Base-by-base conservation (phyloP, 2,797 vertebrate species). In the Anolis apletophallus region DNA sequence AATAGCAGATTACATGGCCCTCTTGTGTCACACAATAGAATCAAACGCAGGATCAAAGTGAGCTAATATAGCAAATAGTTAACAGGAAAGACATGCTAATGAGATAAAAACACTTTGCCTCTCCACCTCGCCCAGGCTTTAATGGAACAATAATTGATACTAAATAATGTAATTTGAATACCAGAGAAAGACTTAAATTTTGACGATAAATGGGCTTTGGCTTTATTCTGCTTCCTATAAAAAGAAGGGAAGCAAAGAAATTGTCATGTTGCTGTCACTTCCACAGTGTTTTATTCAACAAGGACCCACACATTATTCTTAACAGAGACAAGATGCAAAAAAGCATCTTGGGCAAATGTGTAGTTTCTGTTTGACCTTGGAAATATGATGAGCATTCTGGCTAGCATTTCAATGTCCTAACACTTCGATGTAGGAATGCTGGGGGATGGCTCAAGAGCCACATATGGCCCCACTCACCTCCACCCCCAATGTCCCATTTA, bases 31-130 rank as follows among this genome's bases (percentile, higher is more conserved):
- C 89, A 94, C 88, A 92, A 93, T 92, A 89, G 94, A 96, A 96
- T 96, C 96, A 96, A 95, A 96, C 89, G 87, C 92, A 91, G 92
- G 95, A 96, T 96, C 95, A 96, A 96, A 96, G 93, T 88, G 88
- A 96, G 91, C 94, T 93, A 94, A 95, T 94, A 88, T 90, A 94
- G 94, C 91, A 91, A 96, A 93, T 90, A 91, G 95, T 96, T 96
- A 96, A 94, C 93, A 94, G 94, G 87, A 92, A 95, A 95, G 94
- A 94, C 93, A 95, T 93, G 94, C 88, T 95, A 96, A 97, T 96
- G 94, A 96, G 93, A 95, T 96, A 94, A 96, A 96, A 96, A 90
- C 0, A 87, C 93, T 94, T 84, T 94, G 94, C 93, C 91, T 95
- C 91, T 92, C 88, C 90, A 93, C 92, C 96, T 94, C 93, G 90